A percentile compares a stretch with the other conserved stretches of the same genome.
Evolutionary conservation across 2,888 invertebrate species (phyloP).

Genomic region (Acronicta alni): DNA sequence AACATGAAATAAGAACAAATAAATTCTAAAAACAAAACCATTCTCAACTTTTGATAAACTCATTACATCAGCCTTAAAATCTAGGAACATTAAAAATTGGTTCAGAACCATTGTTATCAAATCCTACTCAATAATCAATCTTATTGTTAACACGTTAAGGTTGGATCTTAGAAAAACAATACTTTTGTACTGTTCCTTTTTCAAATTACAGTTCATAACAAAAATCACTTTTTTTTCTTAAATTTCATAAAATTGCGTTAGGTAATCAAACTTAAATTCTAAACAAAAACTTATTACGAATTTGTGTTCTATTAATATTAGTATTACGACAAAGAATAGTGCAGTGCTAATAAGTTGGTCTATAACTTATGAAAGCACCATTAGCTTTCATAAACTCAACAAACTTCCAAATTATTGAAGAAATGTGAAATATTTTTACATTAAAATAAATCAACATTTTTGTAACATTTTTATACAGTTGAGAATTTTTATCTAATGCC

Average conservation of each 20-base stretch:
- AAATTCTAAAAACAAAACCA: conserved; percentile 16
- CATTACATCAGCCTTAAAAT: conserved; percentile 41
- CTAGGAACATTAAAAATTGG: conserved; percentile 28
- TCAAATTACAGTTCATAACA: conserved; percentile 25
- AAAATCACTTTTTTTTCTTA: conserved; percentile 24
- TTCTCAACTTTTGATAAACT: conserved; percentile 24
- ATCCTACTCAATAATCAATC: conserved; percentile 21
- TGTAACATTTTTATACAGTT: no score
- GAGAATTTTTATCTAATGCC: no score
- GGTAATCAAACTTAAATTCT: conserved; percentile 11
- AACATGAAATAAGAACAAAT: background rate
- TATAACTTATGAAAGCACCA: no score
- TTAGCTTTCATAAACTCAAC: no score
- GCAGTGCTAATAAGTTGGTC: no score
- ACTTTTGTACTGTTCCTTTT: background rate
- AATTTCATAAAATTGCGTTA: conserved; percentile 22
- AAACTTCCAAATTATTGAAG: no score
- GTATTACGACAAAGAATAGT: background rate
- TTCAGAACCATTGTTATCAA: conserved; percentile 26
- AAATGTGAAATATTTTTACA: no score
- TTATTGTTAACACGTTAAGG: conserved; percentile 4
- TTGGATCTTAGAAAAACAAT: conserved; percentile 9
- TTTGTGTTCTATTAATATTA: no score
- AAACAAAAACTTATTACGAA: background rate
- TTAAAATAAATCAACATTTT: no score